Conservation (phyloP, 2,888 invertebrate genomes). For the Coelogynopora nodosa region DNA sequence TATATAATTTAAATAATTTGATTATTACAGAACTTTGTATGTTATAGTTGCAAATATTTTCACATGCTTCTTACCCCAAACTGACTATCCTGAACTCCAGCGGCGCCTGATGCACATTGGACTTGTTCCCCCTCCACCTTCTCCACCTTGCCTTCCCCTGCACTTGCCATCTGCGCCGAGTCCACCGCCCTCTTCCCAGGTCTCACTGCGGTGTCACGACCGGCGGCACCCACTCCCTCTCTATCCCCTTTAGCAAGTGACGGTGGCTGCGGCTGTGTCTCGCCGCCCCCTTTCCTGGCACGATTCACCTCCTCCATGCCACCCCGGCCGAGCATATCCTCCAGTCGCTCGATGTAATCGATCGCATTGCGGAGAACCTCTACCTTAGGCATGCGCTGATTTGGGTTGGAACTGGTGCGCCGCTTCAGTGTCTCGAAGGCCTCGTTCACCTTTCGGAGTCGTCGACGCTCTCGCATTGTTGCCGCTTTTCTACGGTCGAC, state of each 20-base stretch:
- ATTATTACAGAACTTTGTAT: no score
- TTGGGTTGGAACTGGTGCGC: constrained; percentile 87
- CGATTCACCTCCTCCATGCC: background rate
- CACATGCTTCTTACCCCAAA: no score
- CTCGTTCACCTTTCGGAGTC: constrained; percentile 94
- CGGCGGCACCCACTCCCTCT: no score
- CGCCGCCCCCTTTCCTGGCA: background rate
- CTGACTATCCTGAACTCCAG: no score
- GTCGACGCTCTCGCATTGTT: constrained; percentile 83
- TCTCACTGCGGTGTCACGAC: background rate
- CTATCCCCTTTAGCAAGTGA: no score
- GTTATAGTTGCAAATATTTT: no score
- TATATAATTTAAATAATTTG: no score
- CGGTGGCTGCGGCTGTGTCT: background rate
- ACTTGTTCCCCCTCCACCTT: background rate
- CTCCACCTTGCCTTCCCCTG: background rate
- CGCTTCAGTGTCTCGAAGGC: constrained; percentile 90
- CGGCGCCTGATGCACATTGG: no score
- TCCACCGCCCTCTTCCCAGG: no score
- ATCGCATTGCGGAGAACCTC: constrained; percentile 95
- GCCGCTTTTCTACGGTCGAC: constrained; percentile 94
- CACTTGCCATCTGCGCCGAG: background rate
- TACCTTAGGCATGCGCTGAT: constrained; percentile 90
- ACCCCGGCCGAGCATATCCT: constrained; percentile 60
- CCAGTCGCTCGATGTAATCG: constrained; percentile 80